Base-by-base conservation (phyloP, 2,113 vertebrate species). In the Megaptera novaeangliae region DNA sequence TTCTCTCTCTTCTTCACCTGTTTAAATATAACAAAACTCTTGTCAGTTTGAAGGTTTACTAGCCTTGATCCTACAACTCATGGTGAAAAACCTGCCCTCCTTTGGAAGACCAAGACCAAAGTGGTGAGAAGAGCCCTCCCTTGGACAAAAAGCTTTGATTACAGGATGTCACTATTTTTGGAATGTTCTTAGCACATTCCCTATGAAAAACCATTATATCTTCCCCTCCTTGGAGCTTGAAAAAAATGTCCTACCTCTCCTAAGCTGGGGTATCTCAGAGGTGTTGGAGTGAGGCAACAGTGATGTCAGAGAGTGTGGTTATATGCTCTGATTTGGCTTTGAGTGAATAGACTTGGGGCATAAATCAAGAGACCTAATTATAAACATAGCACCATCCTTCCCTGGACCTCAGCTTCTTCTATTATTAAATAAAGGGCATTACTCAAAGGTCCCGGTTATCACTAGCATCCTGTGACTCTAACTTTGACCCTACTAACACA, bases 111-210 rank as follows among this genome's bases (percentile, higher is more conserved):
- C 74, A 82, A 85, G 81, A 92, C 88, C 12, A 80, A 92, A 78
- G 36, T 27, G 13, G n/a, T 61, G 34, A 61, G 85, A 82, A 82
- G 72, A 75, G 55, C 20, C 17, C 29, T 88, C 52, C 27, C 41
- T 63, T 66, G 66, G 75, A 94, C 71, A 91, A 81, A 96, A 97
- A 85, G 75, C 74, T 95, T 91, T 88, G 91, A 95, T 94, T 72
- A 77, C 31, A 91, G 91, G 20, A 81, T 90, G 27, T 64, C 75
- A 88, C 86, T 85, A 88, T 85, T 93, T 95, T 84, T 25, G 63
- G 77, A 96, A 85, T 61, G 29, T 80, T 63, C 83, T 80, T 61
- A 86, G 44, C 75, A 95, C 66, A 91, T 27, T 91, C 71, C 66
- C 34, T 41, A 4, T 66, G 31, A 92, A 89, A 23, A 4, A 57